Evolutionary conservation across 1,140 invertebrate genomes (phyloP), one percentile per base, ranked within the genome.

Genomic region (Drosophila sp.): DNA sequence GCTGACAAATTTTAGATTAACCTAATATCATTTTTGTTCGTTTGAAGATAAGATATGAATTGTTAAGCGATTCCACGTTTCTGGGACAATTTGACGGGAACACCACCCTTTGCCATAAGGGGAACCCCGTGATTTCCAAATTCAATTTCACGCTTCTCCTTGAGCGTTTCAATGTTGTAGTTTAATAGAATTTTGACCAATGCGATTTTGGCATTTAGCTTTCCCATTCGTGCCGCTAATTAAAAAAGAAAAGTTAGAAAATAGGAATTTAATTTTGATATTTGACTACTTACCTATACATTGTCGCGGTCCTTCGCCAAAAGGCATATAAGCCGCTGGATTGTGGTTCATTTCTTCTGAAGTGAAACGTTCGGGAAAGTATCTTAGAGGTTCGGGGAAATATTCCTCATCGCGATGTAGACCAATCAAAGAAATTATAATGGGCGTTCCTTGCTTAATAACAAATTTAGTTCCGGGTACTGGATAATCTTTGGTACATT

Each of bases 241-340:
- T 38, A 3, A 23, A 25, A 3, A 5, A 25, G n/a, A 33, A 4
- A 23, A 8, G 0, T 33, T 40, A 1, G 8, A 50, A 25, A 4
- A 10, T 0, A 7, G 25, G 0, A 11, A 0, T 11, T 1, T 17
- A 10, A 23, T 5, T 4, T 7, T n/a, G 11, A 6, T 5, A 17
- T 11, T 56, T 6, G 7, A 33, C 32, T 23, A 29, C 66, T 85
- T 90, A 94, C 94, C 94, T 44, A 96, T 95, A 84, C 95, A 96
- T 70, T 95, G 94, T 62, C 95, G 92, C 2, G 94, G 94, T 11
- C 95, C 96, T 62, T 94, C 94, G 25, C 95, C 95, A 91, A 96
- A 96, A 7, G 95, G 95, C 67, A 95, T 89, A 81, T 94, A 96
- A 2, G 93, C 93, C 6, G 60, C 50, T 0, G 68, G 71, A 60